A percentile compares a stretch with the other conserved stretches of the same genome.
Evolutionary conservation across 2,797 vertebrate genomes (phyloP).

Genomic region (Megaceryle alcyon): DNA sequence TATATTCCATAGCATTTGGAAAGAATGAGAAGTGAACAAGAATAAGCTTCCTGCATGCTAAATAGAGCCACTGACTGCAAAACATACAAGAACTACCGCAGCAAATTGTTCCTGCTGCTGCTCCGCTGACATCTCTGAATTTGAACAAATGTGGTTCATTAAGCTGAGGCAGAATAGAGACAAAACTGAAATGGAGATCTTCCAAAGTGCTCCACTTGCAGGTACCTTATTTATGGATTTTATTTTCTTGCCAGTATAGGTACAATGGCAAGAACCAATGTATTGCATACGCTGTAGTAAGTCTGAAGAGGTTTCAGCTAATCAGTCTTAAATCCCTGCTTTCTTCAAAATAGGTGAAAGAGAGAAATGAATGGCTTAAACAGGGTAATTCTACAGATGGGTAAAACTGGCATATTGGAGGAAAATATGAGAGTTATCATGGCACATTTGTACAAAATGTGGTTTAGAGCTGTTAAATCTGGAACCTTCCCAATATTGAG

Average conservation of each 20-base stretch:
- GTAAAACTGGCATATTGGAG: not conserved
- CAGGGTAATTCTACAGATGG: not conserved
- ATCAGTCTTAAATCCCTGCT: not conserved
- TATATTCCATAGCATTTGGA: not conserved
- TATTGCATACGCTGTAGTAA: not conserved
- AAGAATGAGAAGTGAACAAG: conserved; percentile 36
- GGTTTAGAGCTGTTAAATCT: not conserved
- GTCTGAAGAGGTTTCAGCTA: not conserved
- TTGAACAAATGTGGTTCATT: conserved; percentile 45
- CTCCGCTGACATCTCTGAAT: conserved; percentile 16
- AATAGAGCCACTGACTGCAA: not conserved
- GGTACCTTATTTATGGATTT: not conserved
- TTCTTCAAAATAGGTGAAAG: not conserved
- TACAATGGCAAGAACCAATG: not conserved
- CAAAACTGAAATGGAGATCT: conserved; percentile 20
- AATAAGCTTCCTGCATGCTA: conserved; percentile 25
- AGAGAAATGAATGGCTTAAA: not conserved
- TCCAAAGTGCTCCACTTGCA: not conserved
- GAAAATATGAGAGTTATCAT: not conserved
- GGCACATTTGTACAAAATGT: not conserved
- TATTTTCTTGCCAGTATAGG: not conserved
- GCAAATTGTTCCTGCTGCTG: not conserved
- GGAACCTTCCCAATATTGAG: not conserved
- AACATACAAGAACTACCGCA: not conserved
- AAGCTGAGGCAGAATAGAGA: conserved; percentile 38